These are phyloP conservation scores for Cetonia aurata DNA, from an alignment of 2,888 invertebrate genomes.

Conservation along the genomic window DNA sequence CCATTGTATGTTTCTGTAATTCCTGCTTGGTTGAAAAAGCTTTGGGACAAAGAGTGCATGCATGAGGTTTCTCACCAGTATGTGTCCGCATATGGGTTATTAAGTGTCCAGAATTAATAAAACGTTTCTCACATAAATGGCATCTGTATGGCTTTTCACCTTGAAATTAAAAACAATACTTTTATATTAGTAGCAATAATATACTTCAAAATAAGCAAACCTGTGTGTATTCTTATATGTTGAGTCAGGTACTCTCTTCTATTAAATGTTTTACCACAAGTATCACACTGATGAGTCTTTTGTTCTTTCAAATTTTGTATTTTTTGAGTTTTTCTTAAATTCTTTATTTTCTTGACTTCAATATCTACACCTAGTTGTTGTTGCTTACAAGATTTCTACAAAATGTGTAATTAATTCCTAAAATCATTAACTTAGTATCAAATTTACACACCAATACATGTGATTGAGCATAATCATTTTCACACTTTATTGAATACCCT, in stretches of 20 bases:
- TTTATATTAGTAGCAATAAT: too few relatives aligned
- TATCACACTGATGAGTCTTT: slow-evolving; percentile 62
- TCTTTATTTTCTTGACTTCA: slow-evolving; percentile 46
- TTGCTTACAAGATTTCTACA: slow-evolving; percentile 18
- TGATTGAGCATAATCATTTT: slow-evolving; percentile 8
- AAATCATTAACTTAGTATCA: neutral
- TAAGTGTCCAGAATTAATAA: slow-evolving; percentile 59
- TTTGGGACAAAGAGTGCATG: slow-evolving; percentile 57
- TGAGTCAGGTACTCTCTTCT: slow-evolving; percentile 60
- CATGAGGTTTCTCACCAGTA: slow-evolving; percentile 57
- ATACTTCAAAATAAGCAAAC: slow-evolving; percentile 40
- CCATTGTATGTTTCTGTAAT: slow-evolving; percentile 60
- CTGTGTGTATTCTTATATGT: slow-evolving; percentile 60
- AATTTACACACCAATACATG: slow-evolving; percentile 13
- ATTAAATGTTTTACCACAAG: slow-evolving; percentile 63
- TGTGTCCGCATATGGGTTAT: slow-evolving; percentile 60
- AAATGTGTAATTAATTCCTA: slow-evolving; percentile 5
- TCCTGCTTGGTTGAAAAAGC: slow-evolving; percentile 59
- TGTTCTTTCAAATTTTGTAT: slow-evolving; percentile 53
- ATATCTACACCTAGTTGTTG: slow-evolving; percentile 25
- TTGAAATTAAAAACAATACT: slow-evolving; percentile 44
- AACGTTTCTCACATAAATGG: slow-evolving; percentile 59
- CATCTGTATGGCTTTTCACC: slow-evolving; percentile 60
- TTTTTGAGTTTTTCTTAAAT: slow-evolving; percentile 46
- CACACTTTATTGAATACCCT: slow-evolving; percentile 17